Evolutionary conservation across 1,140 invertebrate genomes (phyloP).

Genomic region (Prorops nasuta): DNA sequence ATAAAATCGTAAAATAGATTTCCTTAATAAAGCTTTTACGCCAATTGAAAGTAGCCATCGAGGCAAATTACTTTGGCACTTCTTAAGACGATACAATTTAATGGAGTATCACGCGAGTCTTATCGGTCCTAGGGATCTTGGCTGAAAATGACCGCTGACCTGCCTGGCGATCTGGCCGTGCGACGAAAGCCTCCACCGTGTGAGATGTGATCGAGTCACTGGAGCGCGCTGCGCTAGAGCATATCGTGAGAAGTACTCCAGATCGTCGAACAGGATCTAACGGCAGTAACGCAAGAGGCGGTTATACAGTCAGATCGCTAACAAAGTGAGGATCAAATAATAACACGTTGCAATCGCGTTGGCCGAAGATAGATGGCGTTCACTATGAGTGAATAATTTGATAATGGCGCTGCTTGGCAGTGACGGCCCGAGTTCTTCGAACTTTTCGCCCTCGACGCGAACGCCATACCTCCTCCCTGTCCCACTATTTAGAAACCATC

Average conservation of each 20-base stretch:
- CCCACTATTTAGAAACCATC: slow-evolving; percentile 17
- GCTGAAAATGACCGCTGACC: too few species aligned
- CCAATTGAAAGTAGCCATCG: too few species aligned
- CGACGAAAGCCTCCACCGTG: too few species aligned
- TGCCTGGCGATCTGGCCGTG: too few species aligned
- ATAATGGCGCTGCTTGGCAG: slow-evolving; percentile 41
- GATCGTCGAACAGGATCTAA: slow-evolving; percentile 40
- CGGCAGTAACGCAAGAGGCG: slow-evolving; percentile 10
- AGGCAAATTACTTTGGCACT: too few species aligned
- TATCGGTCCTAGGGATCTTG: too few species aligned
- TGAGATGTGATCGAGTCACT: too few species aligned
- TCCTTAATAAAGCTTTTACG: too few species aligned
- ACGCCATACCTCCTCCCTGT: slow-evolving; percentile 21
- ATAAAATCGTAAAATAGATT: too few species aligned
- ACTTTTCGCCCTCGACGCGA: slow-evolving; percentile 24
- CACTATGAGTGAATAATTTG: slow-evolving; percentile 56
- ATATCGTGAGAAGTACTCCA: slow-evolving; percentile 49
- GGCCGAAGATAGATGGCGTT: slow-evolving; percentile 51
- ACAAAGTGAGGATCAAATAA: slow-evolving; percentile 57
- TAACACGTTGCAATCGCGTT: slow-evolving; percentile 50
- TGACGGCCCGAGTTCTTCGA: slow-evolving; percentile 19
- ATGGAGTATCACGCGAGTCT: too few species aligned
- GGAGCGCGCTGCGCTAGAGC: slow-evolving; percentile 16
- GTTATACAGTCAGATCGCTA: slow-evolving; percentile 38
- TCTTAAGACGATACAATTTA: too few species aligned